Evolutionary conservation across 2,888 invertebrate genomes (phyloP).

Genomic region (Galeruca laticollis): DNA sequence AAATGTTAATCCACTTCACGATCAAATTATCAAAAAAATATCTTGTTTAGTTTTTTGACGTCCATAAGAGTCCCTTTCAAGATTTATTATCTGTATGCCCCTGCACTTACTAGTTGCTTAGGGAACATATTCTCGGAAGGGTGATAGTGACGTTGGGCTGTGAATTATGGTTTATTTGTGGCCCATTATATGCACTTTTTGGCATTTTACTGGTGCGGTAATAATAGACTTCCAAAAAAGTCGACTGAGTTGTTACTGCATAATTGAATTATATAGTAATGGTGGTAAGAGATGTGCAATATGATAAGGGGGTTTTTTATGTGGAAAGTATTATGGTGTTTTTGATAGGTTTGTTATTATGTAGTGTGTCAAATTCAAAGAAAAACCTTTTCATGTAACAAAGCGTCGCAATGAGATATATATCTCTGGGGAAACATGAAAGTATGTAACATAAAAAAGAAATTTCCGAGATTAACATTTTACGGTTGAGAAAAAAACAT

Average conservation of each 20-base stretch:
- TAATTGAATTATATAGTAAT: constrained; percentile 33
- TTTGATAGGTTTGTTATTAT: constrained; percentile 1
- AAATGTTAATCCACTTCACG: too few relatives aligned
- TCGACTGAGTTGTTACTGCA: constrained; percentile 21
- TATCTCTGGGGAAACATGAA: not conserved
- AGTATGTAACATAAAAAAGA: not conserved
- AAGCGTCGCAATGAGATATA: not conserved
- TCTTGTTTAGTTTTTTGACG: too few relatives aligned
- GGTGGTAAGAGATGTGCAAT: constrained; percentile 11
- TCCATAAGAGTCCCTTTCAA: not conserved
- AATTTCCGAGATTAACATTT: not conserved
- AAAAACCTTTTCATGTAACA: not conserved
- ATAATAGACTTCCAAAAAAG: constrained; percentile 36
- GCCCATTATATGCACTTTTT: constrained; percentile 39
- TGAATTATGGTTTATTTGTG: constrained; percentile 41
- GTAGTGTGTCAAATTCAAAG: not conserved
- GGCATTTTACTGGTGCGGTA: constrained; percentile 23
- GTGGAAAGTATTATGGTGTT: not conserved
- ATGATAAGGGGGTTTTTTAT: not conserved
- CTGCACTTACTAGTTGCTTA: constrained; percentile 31
- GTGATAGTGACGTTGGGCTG: constrained; percentile 35
- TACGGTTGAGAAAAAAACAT: not conserved
- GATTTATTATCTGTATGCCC: not conserved
- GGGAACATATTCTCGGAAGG: constrained; percentile 31
- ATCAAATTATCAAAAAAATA: too few relatives aligned